Evolutionary conservation across 2,888 invertebrate genomes (phyloP), one percentile per base, ranked within the genome.

Genomic region (Eristalinus aeneus): DNA sequence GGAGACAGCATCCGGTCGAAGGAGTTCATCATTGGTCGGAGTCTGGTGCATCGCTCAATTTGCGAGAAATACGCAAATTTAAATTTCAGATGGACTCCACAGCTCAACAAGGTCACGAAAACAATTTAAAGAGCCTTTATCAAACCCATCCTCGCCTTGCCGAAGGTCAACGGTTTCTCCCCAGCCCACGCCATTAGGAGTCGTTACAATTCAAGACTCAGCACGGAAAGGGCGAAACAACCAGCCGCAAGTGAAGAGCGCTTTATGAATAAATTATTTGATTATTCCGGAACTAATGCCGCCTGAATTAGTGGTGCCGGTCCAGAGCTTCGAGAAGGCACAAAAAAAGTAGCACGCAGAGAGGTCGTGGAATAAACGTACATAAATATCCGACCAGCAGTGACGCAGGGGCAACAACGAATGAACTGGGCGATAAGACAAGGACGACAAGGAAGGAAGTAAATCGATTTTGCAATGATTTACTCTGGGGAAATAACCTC

Each of bases 401-500:
- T n/a, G 56, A 5, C 27, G 27, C 2, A 27, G 20, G 39, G 69
- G 58, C 69, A 71, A 73, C 22, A 53, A 56, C 67, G 58, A 63
- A 65, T 36, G 74, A 83, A 79, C 69, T 53, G 75, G 53, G 71
- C 76, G 80, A 85, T 76, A 79, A 80, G 67, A 54, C 68, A 61
- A 39, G 39, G 46, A 46, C 46, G 2, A 4, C 1, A 39, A 75
- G 75, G 72, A 85, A 80, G 81, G 85, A 85, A 80, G 76, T 67
- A 76, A 85, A 85, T 80, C 85, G 80, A 85, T 85, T 85, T 72
- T 56, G 81, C 80, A 80, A 80, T 85, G 85, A 85, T 85, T 85
- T 85, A 85, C 85, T 81, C 72, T 16, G 73, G 85, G 76, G 80
- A 85, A 85, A 85, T 85, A 85, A 76, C 80, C 75, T 85, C 75